Evolutionary conservation across 2,113 vertebrate genomes (phyloP), one percentile per base, ranked within the genome.

Genomic region (Garra rufa): DNA sequence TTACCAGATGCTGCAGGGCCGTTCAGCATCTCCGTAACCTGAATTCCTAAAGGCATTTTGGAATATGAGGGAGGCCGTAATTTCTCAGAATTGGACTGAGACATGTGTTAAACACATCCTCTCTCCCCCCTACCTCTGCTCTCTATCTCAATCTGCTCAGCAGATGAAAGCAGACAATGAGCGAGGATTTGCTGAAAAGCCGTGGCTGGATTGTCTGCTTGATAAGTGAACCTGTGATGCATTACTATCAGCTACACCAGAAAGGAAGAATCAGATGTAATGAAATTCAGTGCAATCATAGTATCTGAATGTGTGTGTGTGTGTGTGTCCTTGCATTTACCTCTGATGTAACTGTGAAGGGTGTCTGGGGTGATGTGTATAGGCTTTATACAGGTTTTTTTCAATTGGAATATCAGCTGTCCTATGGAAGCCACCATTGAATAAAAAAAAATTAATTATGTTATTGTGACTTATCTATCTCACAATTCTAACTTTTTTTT

Each of bases 141-240:
- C 48, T 76, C 10, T 57, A 57, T 52, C 75, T 38, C 24, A 28
- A 7, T 79, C 38, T 19, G 57, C 55, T 41, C 55, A 63, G 30
- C 76, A 79, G 76, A 79, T 63, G 76, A 79, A 79, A 41, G 57
- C 28, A 76, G 74, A 34, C 24, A 11, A 21, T 55, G 48, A 76
- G 48, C 17, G 74, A 34, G 46, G 74, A 34, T 70, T 71, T 71
- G 69, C 38, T 43, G 67, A 75, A 48, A 50, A 28, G 44, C 24
- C 7, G n/a, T 52, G 8, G 52, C 28, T 76, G 50, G 74, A 21
- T 46, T 11, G 41, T 44, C 41, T 43, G 38, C 10, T 15, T 75
- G 43, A 75, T 48, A 75, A 46, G n/a, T 28, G 71, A 74, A 74
- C 44, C n/a, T 75, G 21, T 15, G 69, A 71, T 71, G 26, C 26